A percentile compares a stretch with the other conserved stretches of the same genome.
Evolutionary conservation across 2,113 vertebrate species (phyloP).

Genomic region (Stercorarius parasiticus): DNA sequence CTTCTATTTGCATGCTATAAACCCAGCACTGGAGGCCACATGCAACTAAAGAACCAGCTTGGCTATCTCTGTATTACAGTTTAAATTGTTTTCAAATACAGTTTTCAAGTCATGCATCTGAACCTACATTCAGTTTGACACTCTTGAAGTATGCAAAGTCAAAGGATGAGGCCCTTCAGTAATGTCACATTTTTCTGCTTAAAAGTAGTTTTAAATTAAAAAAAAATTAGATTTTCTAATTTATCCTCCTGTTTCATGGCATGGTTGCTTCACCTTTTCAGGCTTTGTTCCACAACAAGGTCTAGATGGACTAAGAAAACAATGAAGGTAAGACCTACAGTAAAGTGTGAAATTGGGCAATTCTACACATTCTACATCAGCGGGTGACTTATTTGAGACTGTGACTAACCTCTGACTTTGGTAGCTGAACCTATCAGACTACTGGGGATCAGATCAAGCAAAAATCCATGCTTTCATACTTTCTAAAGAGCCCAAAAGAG

Average conservation of each 20-base stretch:
- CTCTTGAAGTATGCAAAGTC: background rate
- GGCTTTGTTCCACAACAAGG: background rate
- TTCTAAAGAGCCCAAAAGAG: background rate
- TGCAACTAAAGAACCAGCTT: background rate
- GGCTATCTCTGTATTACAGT: background rate
- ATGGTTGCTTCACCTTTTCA: background rate
- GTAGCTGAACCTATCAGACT: background rate
- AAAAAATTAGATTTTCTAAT: background rate
- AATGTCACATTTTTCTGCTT: background rate
- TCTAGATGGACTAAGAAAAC: background rate
- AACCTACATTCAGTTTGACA: background rate
- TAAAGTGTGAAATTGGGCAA: background rate
- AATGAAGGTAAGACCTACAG: background rate
- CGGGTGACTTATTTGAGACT: background rate
- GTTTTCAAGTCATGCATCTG: background rate
- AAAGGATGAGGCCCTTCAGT: background rate
- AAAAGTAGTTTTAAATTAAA: background rate
- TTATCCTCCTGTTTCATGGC: background rate
- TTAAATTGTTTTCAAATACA: background rate
- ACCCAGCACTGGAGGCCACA: accelerated
- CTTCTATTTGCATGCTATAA: background rate
- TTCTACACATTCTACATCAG: background rate
- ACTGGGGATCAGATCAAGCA: background rate
- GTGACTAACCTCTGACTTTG: background rate
- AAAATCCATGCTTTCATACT: background rate